Percentiles rank a stretch among this genome's conserved stretches.
phyloP scores from a whole-genome alignment of 2,113 vertebrate genomes.

The Lophura nycthemera region DNA sequence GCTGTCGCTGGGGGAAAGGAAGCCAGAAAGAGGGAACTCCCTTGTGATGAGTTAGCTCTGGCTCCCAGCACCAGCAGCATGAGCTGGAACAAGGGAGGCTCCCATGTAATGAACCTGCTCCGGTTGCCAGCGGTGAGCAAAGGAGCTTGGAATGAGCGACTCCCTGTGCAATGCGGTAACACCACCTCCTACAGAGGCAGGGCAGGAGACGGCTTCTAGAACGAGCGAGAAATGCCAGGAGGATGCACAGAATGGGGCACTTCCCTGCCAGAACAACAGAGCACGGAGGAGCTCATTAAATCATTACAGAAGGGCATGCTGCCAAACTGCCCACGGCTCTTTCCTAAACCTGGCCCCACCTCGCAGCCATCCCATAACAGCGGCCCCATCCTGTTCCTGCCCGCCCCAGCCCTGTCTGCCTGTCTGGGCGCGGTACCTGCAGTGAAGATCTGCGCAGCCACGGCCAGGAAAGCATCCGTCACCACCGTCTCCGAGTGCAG shows the following conservation, averaged over 20 bases:
- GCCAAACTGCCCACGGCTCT: slow-evolving; percentile 29
- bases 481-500: slow-evolving; percentile 88
- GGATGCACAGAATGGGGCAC: background rate
- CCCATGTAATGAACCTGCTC: slow-evolving; percentile 10
- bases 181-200: background rate
- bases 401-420: background rate
- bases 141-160: slow-evolving; percentile 37
- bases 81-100: slow-evolving; percentile 37
- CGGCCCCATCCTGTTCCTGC: background rate
- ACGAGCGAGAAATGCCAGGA: background rate
- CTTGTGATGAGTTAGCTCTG: slow-evolving; percentile 44
- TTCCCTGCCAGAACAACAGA: slow-evolving; percentile 11
- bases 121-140: slow-evolving; percentile 11
- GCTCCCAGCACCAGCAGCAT: background rate
- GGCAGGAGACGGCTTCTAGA: slow-evolving; percentile 15
- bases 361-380: background rate
- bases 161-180: background rate
- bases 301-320: background rate
- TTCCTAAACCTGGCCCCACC: slow-evolving; percentile 9
- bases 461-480: slow-evolving; percentile 92
- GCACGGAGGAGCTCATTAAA: background rate
- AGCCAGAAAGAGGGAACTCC: slow-evolving; percentile 39
- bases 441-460: slow-evolving; percentile 93
- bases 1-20: background rate
- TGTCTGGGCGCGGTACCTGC: slow-evolving; percentile 81